Conservation (phyloP, 2,888 invertebrate species). For the Rutpela maculata region DNA sequence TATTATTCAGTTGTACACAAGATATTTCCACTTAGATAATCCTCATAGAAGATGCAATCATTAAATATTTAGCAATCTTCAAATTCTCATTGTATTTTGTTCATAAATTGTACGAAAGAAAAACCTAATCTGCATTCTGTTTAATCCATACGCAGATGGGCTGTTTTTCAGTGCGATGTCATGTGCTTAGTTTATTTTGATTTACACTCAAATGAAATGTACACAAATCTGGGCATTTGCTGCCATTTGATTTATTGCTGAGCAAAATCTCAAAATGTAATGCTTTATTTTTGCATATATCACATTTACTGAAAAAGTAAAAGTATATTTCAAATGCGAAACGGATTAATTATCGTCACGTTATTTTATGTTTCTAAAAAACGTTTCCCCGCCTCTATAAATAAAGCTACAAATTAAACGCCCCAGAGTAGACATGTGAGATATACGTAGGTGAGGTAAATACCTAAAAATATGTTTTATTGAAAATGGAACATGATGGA, state of each 20-base stretch:
- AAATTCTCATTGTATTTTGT: neutral
- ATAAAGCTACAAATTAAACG: neutral
- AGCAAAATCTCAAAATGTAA: conserved; percentile 28
- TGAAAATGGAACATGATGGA: neutral
- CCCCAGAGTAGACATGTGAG: neutral
- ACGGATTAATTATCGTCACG: neutral
- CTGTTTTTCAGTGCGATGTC: neutral
- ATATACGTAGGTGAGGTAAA: neutral
- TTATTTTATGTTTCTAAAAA: neutral
- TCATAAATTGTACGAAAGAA: neutral
- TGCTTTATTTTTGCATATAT: conserved; percentile 20
- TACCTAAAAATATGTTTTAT: neutral
- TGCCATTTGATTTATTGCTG: conserved; percentile 25
- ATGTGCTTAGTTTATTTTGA: conserved; percentile 29
- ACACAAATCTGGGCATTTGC: conserved; percentile 26
- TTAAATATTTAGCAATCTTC: too few relatives aligned
- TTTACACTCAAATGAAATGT: conserved; percentile 33
- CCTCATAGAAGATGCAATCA: too few relatives aligned
- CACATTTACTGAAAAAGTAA: neutral
- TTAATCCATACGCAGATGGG: neutral
- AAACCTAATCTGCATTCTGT: neutral
- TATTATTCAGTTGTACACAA: too few relatives aligned
- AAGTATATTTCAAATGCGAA: conserved; percentile 9
- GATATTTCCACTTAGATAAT: too few relatives aligned
- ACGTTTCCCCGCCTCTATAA: neutral